Conservation (phyloP, 2,888 invertebrate genomes). For the Spodoptera exigua region DNA sequence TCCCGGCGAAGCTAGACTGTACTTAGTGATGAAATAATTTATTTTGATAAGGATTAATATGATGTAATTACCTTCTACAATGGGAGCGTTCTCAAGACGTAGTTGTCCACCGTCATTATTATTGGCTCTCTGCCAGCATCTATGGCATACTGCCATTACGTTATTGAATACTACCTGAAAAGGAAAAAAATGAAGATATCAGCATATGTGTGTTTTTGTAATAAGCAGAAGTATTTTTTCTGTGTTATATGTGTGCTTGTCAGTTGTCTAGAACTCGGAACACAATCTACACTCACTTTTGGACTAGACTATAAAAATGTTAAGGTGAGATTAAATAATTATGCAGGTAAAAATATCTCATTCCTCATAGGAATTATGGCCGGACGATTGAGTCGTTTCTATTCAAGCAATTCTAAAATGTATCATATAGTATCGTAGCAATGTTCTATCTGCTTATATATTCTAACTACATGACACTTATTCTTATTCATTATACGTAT, state of each 20-base stretch:
- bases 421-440: constrained; percentile 25
- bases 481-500: constrained; percentile 26
- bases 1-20: constrained; percentile 20
- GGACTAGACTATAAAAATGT: too few species aligned
- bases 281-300: constrained; percentile 23
- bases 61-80: constrained; percentile 11
- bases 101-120: constrained; percentile 1
- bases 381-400: constrained; percentile 26
- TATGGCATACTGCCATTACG: constrained; percentile 30
- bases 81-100: not conserved
- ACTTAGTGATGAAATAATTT: constrained; percentile 18
- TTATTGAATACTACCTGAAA: constrained; percentile 23
- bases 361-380: constrained; percentile 29
- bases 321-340: constrained; percentile 25
- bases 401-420: constrained; percentile 25
- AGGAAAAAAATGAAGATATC: not conserved
- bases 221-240: too few species aligned
- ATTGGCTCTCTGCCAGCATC: constrained; percentile 31
- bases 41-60: constrained; percentile 5
- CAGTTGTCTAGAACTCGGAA: constrained; percentile 24
- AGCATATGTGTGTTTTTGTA: not conserved
- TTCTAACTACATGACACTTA: constrained; percentile 23
- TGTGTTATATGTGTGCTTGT: too few species aligned
- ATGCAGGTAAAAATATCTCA: constrained; percentile 26
- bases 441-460: too few species aligned